Conservation (phyloP, 2,888 invertebrate genomes). For the Aporophyla lueneburgensis region DNA sequence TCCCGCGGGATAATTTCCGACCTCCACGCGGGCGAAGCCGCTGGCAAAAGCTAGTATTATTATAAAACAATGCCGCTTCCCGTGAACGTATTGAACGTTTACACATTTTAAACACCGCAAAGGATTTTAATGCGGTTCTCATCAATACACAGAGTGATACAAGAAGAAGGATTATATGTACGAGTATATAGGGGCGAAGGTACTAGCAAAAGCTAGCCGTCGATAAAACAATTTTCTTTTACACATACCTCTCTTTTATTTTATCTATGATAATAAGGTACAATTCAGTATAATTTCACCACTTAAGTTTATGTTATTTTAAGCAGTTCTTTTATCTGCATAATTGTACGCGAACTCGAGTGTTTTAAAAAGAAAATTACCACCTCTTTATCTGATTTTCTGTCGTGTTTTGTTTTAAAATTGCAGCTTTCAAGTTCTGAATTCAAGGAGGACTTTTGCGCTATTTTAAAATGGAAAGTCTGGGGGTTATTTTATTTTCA, state of each 20-base stretch:
- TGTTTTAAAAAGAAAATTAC: conserved; percentile 28
- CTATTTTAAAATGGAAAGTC: neutral
- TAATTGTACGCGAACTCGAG: conserved; percentile 23
- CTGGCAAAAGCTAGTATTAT: too few relatives aligned
- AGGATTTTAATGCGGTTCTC: too few relatives aligned
- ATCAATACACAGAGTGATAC: too few relatives aligned
- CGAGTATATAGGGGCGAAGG: too few relatives aligned
- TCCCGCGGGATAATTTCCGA: too few relatives aligned
- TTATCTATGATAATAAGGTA: neutral
- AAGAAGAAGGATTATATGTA: too few relatives aligned
- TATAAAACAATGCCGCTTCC: too few relatives aligned
- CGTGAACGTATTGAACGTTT: too few relatives aligned
- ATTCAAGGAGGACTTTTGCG: conserved; percentile 27
- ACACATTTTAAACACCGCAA: too few relatives aligned
- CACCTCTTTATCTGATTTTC: conserved; percentile 20
- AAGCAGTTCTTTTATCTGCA: conserved; percentile 33
- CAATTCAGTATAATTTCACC: neutral
- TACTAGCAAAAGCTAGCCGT: neutral
- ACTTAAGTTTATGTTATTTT: conserved; percentile 1
- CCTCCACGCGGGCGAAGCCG: too few relatives aligned
- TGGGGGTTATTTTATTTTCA: neutral
- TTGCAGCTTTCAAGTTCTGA: conserved; percentile 1
- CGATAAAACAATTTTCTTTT: neutral
- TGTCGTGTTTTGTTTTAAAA: conserved; percentile 23
- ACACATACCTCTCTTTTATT: neutral